Conservation (phyloP, 2,797 vertebrate genomes). For the Cirrhinus molitorella region DNA sequence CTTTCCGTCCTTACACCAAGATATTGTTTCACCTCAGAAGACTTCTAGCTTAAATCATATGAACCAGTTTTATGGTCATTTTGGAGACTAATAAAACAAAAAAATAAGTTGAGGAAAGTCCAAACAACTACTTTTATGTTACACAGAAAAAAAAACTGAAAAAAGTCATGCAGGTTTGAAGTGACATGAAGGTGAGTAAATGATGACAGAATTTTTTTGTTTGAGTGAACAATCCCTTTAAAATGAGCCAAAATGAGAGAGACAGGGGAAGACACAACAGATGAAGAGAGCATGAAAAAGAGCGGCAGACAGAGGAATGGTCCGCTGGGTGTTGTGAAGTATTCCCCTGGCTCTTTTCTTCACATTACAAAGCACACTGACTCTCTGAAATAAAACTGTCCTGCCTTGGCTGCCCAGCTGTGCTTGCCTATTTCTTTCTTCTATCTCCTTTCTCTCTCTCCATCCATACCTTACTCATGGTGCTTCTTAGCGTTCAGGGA, state of each 20-base stretch:
- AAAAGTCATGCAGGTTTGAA: not conserved
- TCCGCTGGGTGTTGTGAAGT: constrained; percentile 25
- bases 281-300: constrained; percentile 1
- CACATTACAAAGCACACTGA: constrained; percentile 36
- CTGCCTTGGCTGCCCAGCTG: constrained; percentile 7
- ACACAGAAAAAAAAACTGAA: not conserved
- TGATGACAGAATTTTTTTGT: not conserved
- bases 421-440: constrained; percentile 25
- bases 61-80: not conserved
- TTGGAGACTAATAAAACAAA: not conserved
- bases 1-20: too few species aligned
- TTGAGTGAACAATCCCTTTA: not conserved
- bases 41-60: not conserved
- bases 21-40: not conserved
- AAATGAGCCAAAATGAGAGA: not conserved
- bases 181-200: not conserved
- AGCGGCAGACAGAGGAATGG: not conserved
- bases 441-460: not conserved
- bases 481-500: constrained; percentile 27
- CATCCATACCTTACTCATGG: not conserved
- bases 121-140: not conserved
- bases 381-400: constrained; percentile 29
- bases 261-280: not conserved
- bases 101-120: not conserved
- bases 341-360: constrained; percentile 27